These are phyloP conservation scores for Drosophila subsilvestris DNA, from an alignment of 2,888 invertebrate genomes.

Conservation along the genomic window DNA sequence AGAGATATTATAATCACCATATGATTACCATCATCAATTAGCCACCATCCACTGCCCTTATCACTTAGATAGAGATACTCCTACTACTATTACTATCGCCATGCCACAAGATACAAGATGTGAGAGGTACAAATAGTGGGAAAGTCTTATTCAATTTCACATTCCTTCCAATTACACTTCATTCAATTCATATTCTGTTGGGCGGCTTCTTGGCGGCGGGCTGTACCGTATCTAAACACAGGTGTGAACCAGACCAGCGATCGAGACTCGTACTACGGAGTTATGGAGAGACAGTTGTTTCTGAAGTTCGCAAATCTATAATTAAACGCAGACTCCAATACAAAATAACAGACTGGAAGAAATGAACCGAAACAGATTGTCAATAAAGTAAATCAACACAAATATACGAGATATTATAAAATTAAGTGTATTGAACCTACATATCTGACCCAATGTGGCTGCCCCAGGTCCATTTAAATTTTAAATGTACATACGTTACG, in stretches of 20 bases:
- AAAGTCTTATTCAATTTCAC: not conserved
- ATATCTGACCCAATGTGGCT: slow-evolving; percentile 23
- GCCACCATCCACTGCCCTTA: not conserved
- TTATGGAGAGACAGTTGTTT: slow-evolving; percentile 2
- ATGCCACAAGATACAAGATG: no score
- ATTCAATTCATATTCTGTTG: slow-evolving; percentile 4
- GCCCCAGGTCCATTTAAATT: not conserved
- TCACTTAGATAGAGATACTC: not conserved
- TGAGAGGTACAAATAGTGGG: not conserved
- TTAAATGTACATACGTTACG: no score
- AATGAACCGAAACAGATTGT: slow-evolving; percentile 30
- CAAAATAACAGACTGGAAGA: slow-evolving; percentile 7
- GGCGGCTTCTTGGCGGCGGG: no score
- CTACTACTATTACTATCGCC: no score
- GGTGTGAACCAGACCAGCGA: slow-evolving; percentile 7
- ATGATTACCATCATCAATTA: not conserved
- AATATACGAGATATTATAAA: slow-evolving; percentile 1
- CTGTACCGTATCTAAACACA: slow-evolving; percentile 23
- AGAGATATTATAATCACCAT: not conserved
- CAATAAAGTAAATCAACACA: slow-evolving; percentile 25
- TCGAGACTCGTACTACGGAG: not conserved
- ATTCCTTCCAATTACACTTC: not conserved
- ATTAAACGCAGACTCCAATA: slow-evolving; percentile 35
- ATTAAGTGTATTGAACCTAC: slow-evolving; percentile 41
- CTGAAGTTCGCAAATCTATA: slow-evolving; percentile 23